Base-by-base conservation (phyloP, 2,888 invertebrate species). In the Cristatella mucedo region DNA sequence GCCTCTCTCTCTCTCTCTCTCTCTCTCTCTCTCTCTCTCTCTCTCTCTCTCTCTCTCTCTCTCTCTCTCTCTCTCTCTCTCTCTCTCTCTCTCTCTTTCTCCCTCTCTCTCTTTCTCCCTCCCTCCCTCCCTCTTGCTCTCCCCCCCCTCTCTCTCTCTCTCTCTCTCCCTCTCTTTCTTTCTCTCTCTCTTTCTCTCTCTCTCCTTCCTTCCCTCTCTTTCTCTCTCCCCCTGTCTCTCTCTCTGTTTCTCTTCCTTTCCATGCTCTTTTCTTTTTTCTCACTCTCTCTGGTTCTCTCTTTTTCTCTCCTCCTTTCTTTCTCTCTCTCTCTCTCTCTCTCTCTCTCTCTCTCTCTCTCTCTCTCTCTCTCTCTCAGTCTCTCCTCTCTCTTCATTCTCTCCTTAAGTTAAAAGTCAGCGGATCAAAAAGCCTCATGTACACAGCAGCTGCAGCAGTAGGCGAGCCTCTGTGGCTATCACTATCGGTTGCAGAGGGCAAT, bases 31-130 rank as follows among this genome's bases (percentile, higher is more conserved):
- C 7, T 11, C n/a, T n/a, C n/a, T n/a, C n/a, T n/a, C 26, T n/a
- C 26, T n/a, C 26, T 26, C 26, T 26, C 26, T n/a, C 26, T 26
- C 26, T 26, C 26, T 26, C 26, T n/a, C 26, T n/a, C n/a, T 26
- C 26, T 26, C 26, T n/a, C 26, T n/a, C 26, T 26, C 26, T 26
- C 26, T 26, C 26, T 26, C 26, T 26, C 26, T n/a, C 26, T 26
- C 26, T 26, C 26, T 26, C 26, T n/a, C 26, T n/a, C 26, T 26
- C 26, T 26, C 26, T 26, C 26, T 26, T n/a, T 26, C 26, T n/a
- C 26, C n/a, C 26, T 26, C 26, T 26, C 26, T 26, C 26, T n/a
- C 26, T 26, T n/a, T 26, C 26, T 26, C 26, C 26, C 26, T 26
- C 26, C n/a, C 26, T 26, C 26, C 26, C n/a, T 26, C 26, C n/a